Evolutionary conservation across 2,888 invertebrate species (phyloP).

Genomic region (Stratiomys singularior): DNA sequence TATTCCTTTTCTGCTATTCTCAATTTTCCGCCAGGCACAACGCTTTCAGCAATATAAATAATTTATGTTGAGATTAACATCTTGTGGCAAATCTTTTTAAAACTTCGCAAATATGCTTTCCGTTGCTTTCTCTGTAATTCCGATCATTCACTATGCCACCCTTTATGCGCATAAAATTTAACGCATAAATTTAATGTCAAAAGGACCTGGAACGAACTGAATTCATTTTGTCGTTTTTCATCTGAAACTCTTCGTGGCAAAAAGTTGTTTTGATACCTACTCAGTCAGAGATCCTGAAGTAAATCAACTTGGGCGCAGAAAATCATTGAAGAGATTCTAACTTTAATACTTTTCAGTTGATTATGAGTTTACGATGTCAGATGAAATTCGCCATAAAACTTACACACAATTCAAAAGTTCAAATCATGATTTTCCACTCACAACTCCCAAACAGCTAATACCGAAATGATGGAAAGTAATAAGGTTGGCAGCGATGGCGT

Average conservation of each 20-base stretch:
- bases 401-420: no score
- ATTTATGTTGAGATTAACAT: not conserved
- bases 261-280: not conserved
- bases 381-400: no score
- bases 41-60: not conserved
- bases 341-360: slow-evolving; percentile 5
- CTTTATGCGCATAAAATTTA: not conserved
- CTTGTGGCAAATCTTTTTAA: not conserved
- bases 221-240: not conserved
- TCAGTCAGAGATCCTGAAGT: not conserved
- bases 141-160: not conserved
- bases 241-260: not conserved
- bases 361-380: not conserved
- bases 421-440: no score
- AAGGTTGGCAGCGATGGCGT: no score
- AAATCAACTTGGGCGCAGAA: not conserved
- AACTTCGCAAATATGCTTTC: not conserved
- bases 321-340: not conserved
- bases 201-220: not conserved
- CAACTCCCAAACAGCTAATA: no score
- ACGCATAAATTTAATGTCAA: not conserved
- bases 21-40: not conserved
- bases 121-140: not conserved
- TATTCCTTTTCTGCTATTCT: not conserved
- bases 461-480: no score